These are phyloP conservation scores for Cathartes aura DNA, from an alignment of 2,113 vertebrate species.

Conservation along the genomic window DNA sequence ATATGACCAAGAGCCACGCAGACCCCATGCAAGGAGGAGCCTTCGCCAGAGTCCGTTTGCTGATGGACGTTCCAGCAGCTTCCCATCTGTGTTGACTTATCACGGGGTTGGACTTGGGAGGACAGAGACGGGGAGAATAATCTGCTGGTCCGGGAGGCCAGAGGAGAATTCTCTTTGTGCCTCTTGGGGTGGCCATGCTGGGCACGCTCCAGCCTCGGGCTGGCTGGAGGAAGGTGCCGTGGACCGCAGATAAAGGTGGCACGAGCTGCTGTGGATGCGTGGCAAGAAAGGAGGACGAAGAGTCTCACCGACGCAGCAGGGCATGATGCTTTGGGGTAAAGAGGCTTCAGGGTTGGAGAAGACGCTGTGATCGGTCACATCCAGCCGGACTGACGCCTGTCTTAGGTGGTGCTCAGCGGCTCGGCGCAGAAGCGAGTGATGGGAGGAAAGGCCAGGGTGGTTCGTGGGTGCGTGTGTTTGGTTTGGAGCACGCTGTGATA, in stretches of 20 bases:
- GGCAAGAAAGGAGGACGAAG: neutral
- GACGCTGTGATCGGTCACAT: fast-evolving
- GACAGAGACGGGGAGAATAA: neutral
- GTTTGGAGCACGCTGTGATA: neutral
- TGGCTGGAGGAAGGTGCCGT: neutral
- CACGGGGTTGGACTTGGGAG: fast-evolving
- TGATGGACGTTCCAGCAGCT: neutral
- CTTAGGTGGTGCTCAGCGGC: neutral
- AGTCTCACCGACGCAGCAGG: neutral
- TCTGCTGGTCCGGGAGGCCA: neutral
- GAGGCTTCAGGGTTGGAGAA: neutral
- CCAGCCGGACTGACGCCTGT: neutral
- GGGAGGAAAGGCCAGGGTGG: neutral
- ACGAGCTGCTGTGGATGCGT: neutral
- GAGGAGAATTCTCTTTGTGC: neutral
- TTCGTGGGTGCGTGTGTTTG: neutral
- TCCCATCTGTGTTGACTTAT: neutral
- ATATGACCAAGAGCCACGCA: neutral
- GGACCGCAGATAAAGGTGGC: neutral
- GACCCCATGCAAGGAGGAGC: neutral
- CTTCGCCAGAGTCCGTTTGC: neutral
- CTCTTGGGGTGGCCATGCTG: neutral
- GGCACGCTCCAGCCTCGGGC: fast-evolving
- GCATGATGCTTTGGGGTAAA: neutral
- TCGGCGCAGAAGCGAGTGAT: neutral